Evolutionary conservation across 2,797 vertebrate genomes (phyloP), one percentile per base, ranked within the genome.

Genomic region (Perodicticus potto): DNA sequence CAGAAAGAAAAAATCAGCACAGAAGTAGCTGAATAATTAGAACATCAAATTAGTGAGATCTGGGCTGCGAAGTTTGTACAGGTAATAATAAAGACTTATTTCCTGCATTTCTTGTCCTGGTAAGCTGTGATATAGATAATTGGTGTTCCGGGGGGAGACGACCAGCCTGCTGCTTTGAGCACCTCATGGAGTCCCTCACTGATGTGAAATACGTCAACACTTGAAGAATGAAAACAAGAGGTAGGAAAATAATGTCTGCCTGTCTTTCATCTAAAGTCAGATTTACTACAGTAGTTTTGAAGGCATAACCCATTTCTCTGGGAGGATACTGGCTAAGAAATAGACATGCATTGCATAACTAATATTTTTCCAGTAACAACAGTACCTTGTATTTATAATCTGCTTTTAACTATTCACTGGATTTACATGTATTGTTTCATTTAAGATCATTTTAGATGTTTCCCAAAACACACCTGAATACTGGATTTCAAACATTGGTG

Each of bases 401-500:
- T 11, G 5, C 32, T 89, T 95, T 95, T 80, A 90, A 81, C 73
- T 94, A 88, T 91, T 83, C 93, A 83, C 17, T 93, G 70, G 3
- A 13, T 95, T 95, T 67, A 93, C 16, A 32, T 3, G 23, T 72
- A 91, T 40, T n/a, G 72, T 83, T 81, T 94, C 63, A 74, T 32
- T 55, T 86, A 86, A 92, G 72, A 95, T 86, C 32, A 67, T 76
- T 91, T 97, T 63, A 55, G 49, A 40, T 85, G 19, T 37, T 61
- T 95, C 65, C 83, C 82, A 49, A 82, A 74, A 85, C 11, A 84
- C n/a, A 87, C 3, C 22, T 69, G 77, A 73, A 70, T 82, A 67
- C 37, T 74, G 86, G 32, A 76, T 96, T 95, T 97, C 89, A 91
- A 85, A 43, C 74, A 67, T 1, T 57, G 88, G 40, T 85, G 83